Evolutionary conservation across 1,140 invertebrate genomes (phyloP).

Genomic region (Maconellicoccus hirsutus): DNA sequence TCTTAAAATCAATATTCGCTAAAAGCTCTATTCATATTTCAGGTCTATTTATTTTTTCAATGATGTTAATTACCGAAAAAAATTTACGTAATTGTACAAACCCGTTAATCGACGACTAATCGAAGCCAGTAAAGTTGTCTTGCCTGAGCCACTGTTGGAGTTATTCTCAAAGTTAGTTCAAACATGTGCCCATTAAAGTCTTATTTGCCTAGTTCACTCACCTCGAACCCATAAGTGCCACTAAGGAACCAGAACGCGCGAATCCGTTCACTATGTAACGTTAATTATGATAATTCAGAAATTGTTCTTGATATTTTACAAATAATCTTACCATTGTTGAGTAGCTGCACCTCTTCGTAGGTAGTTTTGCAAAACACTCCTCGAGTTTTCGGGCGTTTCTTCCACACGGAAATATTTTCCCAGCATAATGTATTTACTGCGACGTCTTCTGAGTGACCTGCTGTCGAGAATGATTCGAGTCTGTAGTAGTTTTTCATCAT

Average conservation of each 20-base stretch:
- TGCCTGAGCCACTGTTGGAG: slow-evolving; percentile 61
- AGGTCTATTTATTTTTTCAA: too few species aligned
- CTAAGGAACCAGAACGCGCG: slow-evolving; percentile 34
- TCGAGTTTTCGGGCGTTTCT: background rate
- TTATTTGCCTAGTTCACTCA: too few species aligned
- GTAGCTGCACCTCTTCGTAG: background rate
- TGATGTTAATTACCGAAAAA: slow-evolving; percentile 21
- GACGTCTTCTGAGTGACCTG: too few species aligned
- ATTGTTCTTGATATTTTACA: too few species aligned
- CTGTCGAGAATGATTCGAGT: too few species aligned
- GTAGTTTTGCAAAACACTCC: background rate
- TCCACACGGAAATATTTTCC: background rate
- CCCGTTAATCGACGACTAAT: slow-evolving; percentile 52
- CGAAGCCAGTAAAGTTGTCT: slow-evolving; percentile 55
- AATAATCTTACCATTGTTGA: background rate
- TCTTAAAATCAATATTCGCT: too few species aligned
- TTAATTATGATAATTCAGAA: too few species aligned
- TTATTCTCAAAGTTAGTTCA: too few species aligned
- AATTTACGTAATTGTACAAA: slow-evolving; percentile 28
- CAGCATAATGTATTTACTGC: background rate
- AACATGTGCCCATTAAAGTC: too few species aligned
- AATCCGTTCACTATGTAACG: slow-evolving; percentile 35
- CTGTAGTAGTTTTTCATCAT: too few species aligned
- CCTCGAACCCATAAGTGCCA: slow-evolving; percentile 39
- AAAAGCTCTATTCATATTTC: too few species aligned